Evolutionary conservation across 2,888 invertebrate species (phyloP).

Genomic region (Chrysolina americana): DNA sequence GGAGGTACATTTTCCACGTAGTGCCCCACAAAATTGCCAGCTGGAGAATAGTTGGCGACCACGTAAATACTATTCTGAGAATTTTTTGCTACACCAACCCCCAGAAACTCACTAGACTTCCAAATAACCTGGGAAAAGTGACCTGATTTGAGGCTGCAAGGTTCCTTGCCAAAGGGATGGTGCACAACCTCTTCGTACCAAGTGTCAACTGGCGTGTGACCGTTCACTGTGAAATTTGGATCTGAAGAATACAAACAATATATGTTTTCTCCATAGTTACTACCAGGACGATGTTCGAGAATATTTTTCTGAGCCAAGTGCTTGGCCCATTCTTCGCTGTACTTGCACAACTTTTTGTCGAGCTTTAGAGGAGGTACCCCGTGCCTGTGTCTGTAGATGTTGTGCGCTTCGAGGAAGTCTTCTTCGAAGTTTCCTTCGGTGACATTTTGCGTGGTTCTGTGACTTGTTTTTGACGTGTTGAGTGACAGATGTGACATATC

Average conservation of each 20-base stretch:
- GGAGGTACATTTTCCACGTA: constrained; percentile 83
- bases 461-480: constrained; percentile 32
- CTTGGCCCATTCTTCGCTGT: constrained; percentile 82
- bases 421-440: constrained; percentile 74
- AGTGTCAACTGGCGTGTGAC: constrained; percentile 81
- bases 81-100: constrained; percentile 79
- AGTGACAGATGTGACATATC: constrained; percentile 64
- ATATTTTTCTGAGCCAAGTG: constrained; percentile 77
- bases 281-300: constrained; percentile 82
- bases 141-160: constrained; percentile 75
- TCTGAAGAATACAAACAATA: constrained; percentile 84
- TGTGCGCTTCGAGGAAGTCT: constrained; percentile 83
- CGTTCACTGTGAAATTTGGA: constrained; percentile 77
- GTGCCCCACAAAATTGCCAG: constrained; percentile 88
- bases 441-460: constrained; percentile 41
- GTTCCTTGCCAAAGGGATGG: constrained; percentile 77
- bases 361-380: constrained; percentile 79
- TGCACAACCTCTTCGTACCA: constrained; percentile 83
- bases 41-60: constrained; percentile 91
- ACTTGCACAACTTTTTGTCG: constrained; percentile 76
- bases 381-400: constrained; percentile 79
- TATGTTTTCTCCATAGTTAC: constrained; percentile 88
- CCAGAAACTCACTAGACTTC: constrained; percentile 77
- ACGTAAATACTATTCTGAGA: constrained; percentile 85
- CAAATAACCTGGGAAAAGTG: constrained; percentile 84